Base-by-base conservation (phyloP, 23 tunicate species). In the Styela clava region DNA sequence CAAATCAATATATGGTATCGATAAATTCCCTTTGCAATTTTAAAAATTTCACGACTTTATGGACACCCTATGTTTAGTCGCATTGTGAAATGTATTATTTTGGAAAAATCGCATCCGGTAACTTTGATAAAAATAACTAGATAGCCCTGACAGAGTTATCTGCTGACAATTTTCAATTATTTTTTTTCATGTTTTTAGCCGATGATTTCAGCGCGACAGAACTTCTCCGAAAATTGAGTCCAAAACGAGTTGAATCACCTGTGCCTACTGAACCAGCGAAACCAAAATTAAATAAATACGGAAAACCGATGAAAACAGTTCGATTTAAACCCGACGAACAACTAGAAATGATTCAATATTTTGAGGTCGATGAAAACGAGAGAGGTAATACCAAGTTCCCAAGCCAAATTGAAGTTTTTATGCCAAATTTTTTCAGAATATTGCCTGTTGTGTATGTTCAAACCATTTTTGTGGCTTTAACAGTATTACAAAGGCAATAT, bases 231-330 rank as follows among this genome's bases (percentile, higher is more conserved):
- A 52, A 56, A 52, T 64, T 76, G 62, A 76, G 81, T 76, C 81
- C 81, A 1, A 33, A 71, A 34, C 64, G 31, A 26, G 81, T n/a
- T 24, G 52, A 7, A 26, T 76, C 81, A 2, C 94, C 94, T 2
- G 78, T 89, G 3, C 84, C 89, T 22, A 64, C 85, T 28, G 85
- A 85, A 67, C 82, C 90, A 2, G 36, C 82, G 23, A 86, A 86
- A 52, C 97, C 97, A 33, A 86, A 86, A 74, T 32, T 91, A 56
- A 86, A 86, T 61, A 91, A 91, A 73, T 86, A 86, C 27, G 97
- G 97, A 16, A 82, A 86, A 32, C 97, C 97, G 20, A 86, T 68
- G 97, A 91, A 91, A 69, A 70, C 85, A 16, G 97, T 91, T 23
- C 85, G 90, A n/a, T 91, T 87, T 86, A 34, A 62, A 52, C 34